Evolutionary conservation across 2,113 vertebrate species (phyloP).

Genomic region (Tor tambroides): DNA sequence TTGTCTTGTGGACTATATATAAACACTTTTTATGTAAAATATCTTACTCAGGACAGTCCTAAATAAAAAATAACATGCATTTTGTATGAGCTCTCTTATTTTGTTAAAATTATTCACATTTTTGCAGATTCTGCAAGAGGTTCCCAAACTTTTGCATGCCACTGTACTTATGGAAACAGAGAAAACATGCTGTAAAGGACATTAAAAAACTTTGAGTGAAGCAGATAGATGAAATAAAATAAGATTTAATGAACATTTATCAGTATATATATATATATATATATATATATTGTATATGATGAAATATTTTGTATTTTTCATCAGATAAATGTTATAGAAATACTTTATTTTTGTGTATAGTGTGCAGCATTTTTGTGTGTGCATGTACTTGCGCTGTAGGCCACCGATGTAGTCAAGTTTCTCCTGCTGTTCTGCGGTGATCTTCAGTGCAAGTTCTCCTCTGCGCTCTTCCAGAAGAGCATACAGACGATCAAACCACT

Average conservation of each 20-base stretch:
- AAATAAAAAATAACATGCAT: no score
- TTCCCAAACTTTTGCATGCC: no score
- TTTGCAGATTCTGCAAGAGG: no score
- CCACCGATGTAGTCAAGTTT: constrained; percentile 86
- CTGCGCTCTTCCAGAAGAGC: constrained; percentile 92
- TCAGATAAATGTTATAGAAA: neutral
- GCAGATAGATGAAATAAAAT: no score
- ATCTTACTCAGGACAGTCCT: no score
- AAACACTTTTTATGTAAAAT: no score
- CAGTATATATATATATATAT: no score
- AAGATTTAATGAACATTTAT: neutral
- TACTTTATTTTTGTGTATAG: neutral
- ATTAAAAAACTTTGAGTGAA: neutral
- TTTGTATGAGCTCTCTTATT: no score
- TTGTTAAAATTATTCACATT: no score
- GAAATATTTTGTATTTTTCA: neutral
- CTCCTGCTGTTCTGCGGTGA: constrained; percentile 89
- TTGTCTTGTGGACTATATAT: no score
- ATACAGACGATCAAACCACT: constrained; percentile 92
- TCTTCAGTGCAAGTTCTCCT: constrained; percentile 85
- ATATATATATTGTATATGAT: no score
- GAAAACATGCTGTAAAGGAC: neutral
- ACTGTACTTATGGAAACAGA: neutral
- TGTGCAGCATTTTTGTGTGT: neutral
- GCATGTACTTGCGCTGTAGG: constrained; percentile 83